Percentiles rank a stretch among this genome's conserved stretches.
These are phyloP conservation scores for Saccopteryx leptura DNA, from an alignment of 2,113 vertebrate species.

Conservation along the genomic window DNA sequence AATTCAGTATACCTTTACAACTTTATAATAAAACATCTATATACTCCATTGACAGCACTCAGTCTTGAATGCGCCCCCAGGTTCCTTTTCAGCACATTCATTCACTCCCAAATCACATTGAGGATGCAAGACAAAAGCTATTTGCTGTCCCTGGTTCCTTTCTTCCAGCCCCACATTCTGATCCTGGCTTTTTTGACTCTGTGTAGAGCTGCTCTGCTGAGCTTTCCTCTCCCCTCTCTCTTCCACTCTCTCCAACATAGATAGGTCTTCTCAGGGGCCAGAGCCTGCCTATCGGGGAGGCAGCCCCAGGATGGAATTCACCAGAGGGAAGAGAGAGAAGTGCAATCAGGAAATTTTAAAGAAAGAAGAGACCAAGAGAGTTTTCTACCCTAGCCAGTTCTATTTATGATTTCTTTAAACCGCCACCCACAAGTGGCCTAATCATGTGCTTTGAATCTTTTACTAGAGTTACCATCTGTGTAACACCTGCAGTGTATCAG, in stretches of 20 bases:
- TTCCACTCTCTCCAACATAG: neutral
- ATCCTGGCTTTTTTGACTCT: neutral
- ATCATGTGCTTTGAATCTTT: constrained; percentile 49
- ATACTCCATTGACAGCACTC: neutral
- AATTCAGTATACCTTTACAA: neutral
- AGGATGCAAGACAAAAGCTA: neutral
- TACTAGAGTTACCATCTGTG: constrained; percentile 39
- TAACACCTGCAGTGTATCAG: constrained; percentile 32
- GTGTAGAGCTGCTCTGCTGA: neutral
- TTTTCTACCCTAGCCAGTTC: neutral
- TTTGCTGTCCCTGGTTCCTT: neutral
- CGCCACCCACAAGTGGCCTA: neutral
- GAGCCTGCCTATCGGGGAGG: neutral
- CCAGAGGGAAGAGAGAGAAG: neutral
- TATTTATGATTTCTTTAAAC: constrained; percentile 46
- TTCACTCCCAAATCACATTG: neutral
- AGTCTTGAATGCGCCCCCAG: neutral
- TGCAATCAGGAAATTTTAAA: neutral
- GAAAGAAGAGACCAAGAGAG: constrained; percentile 5
- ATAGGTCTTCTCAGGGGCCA: neutral
- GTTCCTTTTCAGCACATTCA: neutral
- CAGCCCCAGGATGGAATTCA: neutral
- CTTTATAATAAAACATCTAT: neutral
- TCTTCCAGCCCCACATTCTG: neutral
- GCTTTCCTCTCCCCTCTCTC: neutral